A percentile compares a stretch with the other conserved stretches of the same genome.
phyloP scores from a whole-genome alignment of 1,140 invertebrate genomes.

The Mactra quadrangularis region DNA sequence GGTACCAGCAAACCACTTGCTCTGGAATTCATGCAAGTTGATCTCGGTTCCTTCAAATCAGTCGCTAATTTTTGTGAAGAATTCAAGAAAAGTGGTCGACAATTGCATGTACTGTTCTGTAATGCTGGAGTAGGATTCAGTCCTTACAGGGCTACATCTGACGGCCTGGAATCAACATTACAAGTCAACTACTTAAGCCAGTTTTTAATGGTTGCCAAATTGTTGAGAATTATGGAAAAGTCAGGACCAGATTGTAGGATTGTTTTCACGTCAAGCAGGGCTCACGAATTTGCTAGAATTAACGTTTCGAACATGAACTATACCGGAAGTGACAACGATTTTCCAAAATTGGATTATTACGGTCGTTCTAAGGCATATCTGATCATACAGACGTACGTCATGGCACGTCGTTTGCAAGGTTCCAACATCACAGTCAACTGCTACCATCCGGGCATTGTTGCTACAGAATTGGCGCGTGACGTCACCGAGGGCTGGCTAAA shows the following conservation, averaged over 20 bases:
- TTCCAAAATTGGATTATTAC: constrained; percentile 19
- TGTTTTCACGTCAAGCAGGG: constrained; percentile 8
- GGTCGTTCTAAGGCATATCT: constrained; percentile 39
- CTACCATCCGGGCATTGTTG: constrained; percentile 25
- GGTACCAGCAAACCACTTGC: constrained; percentile 21
- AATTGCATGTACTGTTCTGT: constrained; percentile 63
- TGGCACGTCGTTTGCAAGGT: background rate
- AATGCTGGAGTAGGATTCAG: constrained; percentile 61
- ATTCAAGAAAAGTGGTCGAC: constrained; percentile 59
- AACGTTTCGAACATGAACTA: constrained; percentile 13
- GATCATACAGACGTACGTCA: constrained; percentile 28
- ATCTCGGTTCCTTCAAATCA: constrained; percentile 61
- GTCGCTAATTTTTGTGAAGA: constrained; percentile 55
- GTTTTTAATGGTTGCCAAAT: constrained; percentile 31
- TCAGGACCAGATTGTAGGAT: constrained; percentile 39
- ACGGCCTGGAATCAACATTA: constrained; percentile 15
- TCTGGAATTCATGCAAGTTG: constrained; percentile 64
- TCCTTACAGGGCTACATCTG: constrained; percentile 9
- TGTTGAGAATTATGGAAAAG: constrained; percentile 20
- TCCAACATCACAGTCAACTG: constrained; percentile 33
- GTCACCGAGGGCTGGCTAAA: background rate
- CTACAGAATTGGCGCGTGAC: constrained; percentile 3
- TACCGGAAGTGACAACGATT: background rate
- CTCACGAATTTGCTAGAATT: background rate
- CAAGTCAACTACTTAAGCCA: constrained; percentile 48